Percentiles rank a stretch among this genome's conserved stretches.
Evolutionary conservation across 2,113 vertebrate genomes (phyloP).

Genomic region (Sceloporus undulatus): DNA sequence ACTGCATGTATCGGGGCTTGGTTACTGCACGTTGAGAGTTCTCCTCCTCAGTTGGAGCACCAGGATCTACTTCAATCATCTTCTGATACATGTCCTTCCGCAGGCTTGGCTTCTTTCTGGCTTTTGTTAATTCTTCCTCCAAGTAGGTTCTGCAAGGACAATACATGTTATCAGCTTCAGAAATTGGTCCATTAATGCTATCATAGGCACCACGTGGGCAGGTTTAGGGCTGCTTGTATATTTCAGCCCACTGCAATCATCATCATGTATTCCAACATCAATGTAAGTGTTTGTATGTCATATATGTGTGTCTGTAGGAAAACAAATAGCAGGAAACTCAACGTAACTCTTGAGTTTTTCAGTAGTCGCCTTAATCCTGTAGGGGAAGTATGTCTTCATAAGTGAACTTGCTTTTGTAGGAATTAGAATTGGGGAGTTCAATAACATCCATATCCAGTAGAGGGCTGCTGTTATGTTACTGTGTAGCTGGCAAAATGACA

Average conservation of each 20-base stretch:
- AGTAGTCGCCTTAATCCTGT: background rate
- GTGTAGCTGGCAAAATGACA: no score
- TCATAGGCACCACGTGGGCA: background rate
- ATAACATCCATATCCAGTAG: no score
- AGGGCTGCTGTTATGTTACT: no score
- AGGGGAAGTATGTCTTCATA: background rate
- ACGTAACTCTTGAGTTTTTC: background rate
- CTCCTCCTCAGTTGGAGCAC: constrained; percentile 89
- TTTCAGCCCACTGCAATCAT: background rate
- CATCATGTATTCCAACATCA: background rate
- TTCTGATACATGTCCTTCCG: constrained; percentile 98
- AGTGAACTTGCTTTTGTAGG: no score
- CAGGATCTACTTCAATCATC: constrained; percentile 94
- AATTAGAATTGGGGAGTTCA: no score
- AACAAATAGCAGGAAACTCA: background rate
- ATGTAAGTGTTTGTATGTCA: background rate
- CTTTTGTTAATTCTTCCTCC: constrained; percentile 96
- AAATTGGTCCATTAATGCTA: background rate
- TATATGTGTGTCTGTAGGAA: background rate
- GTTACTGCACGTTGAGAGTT: constrained; percentile 87
- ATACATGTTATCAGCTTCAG: background rate
- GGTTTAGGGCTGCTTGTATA: background rate
- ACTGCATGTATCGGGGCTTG: constrained; percentile 99
- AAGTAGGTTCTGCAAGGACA: constrained; percentile 88
- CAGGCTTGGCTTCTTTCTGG: constrained; percentile 93